Evolutionary conservation across 2,888 invertebrate species (phyloP).

Genomic region (Noctuana brunneofusca): DNA sequence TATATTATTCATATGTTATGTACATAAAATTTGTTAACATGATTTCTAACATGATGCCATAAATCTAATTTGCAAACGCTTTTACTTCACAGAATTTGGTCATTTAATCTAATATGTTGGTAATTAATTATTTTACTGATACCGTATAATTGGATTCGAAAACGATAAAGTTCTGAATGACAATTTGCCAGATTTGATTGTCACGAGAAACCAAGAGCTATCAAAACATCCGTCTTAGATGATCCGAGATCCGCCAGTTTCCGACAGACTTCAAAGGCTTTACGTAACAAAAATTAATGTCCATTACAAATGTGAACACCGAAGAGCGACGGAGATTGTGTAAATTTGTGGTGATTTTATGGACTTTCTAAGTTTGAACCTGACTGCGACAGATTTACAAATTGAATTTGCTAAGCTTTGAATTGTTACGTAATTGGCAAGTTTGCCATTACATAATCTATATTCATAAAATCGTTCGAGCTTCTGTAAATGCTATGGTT

Average conservation of each 20-base stretch:
- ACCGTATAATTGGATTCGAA: not conserved
- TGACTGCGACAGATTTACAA: constrained; percentile 34
- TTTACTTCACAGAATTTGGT: too few relatives aligned
- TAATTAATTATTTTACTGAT: not conserved
- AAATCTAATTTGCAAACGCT: too few relatives aligned
- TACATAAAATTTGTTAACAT: too few relatives aligned
- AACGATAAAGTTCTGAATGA: not conserved
- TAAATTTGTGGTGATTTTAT: constrained; percentile 26
- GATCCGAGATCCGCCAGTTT: not conserved
- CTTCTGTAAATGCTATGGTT: not conserved
- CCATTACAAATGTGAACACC: constrained; percentile 18
- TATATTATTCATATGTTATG: too few relatives aligned
- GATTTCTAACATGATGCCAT: too few relatives aligned
- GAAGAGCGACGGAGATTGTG: constrained; percentile 8
- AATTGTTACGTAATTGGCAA: constrained; percentile 17
- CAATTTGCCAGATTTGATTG: not conserved
- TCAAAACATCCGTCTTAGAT: constrained; percentile 23
- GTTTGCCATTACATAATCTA: not conserved
- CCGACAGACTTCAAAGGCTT: constrained; percentile 14
- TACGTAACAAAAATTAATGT: constrained; percentile 25
- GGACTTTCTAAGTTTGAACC: constrained; percentile 25
- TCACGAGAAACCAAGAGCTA: not conserved
- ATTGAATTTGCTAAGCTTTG: constrained; percentile 34
- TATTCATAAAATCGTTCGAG: not conserved
- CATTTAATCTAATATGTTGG: too few relatives aligned